Conservation (phyloP, 2,888 invertebrate species). For the Anodontia alba region DNA sequence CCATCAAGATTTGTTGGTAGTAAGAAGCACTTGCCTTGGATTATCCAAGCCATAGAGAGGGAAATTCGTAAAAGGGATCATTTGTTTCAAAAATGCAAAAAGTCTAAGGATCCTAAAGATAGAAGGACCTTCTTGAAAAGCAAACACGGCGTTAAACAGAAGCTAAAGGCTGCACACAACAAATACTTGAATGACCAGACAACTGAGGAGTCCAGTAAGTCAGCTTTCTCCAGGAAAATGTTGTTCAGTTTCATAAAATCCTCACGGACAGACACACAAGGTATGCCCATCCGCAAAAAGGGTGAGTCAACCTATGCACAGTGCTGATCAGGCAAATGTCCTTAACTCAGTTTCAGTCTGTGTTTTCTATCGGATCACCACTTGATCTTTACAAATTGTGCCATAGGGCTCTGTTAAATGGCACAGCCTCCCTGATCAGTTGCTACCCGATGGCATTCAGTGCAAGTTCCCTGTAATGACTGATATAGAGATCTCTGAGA, state of each 20-base stretch:
- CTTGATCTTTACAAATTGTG: not conserved
- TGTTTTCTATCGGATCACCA: not conserved
- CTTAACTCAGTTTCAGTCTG: conserved; percentile 28
- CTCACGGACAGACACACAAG: conserved; percentile 1
- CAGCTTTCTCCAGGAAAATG: not conserved
- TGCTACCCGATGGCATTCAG: not conserved
- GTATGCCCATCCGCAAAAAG: not conserved
- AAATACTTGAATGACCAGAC: not conserved
- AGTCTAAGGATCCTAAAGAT: not conserved
- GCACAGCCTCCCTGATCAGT: not conserved
- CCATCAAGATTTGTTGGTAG: no score
- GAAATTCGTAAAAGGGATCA: not conserved
- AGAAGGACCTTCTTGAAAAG: conserved; percentile 1
- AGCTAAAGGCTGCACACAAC: not conserved
- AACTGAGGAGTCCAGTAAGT: no score
- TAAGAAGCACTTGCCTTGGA: conserved; percentile 2
- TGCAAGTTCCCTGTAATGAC: not conserved
- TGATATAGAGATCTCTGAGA: not conserved
- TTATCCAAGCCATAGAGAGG: not conserved
- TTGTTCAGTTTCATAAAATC: not conserved
- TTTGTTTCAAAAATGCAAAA: not conserved
- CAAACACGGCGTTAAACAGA: conserved; percentile 2
- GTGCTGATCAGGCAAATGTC: conserved; percentile 6
- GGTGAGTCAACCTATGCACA: not conserved
- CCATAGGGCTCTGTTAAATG: not conserved